phyloP scores from a whole-genome alignment of 2,888 invertebrate species.

The Erynnis tages region DNA sequence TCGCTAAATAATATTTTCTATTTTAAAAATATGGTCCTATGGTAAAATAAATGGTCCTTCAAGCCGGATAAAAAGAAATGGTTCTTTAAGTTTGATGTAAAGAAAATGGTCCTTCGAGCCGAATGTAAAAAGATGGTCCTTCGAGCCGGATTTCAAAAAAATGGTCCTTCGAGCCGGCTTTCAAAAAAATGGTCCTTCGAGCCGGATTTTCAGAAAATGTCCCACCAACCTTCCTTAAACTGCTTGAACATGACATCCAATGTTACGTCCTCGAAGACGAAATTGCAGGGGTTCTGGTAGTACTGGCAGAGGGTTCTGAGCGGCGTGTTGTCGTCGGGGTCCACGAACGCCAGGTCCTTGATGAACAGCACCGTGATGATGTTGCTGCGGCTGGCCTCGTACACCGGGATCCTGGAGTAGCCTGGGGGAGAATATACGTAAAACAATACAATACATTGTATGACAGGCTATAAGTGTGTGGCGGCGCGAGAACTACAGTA shows the following conservation, averaged over 20 bases:
- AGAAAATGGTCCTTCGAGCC: too few relatives aligned
- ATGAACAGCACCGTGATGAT: constrained; percentile 97
- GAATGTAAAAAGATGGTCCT: too few relatives aligned
- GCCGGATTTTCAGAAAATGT: too few relatives aligned
- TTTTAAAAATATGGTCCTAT: too few relatives aligned
- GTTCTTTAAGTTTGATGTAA: too few relatives aligned
- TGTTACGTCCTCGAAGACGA: constrained; percentile 97
- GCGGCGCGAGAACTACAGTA: too few relatives aligned
- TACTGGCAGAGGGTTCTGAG: constrained; percentile 96
- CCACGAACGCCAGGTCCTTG: constrained; percentile 98
- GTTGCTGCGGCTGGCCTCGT: constrained; percentile 90
- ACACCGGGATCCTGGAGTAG: constrained; percentile 98
- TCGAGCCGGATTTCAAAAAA: too few relatives aligned
- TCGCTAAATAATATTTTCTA: too few relatives aligned
- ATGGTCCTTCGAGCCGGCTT: too few relatives aligned
- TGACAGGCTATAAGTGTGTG: too few relatives aligned
- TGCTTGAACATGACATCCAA: constrained; percentile 97
- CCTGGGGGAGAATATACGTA: constrained; percentile 71
- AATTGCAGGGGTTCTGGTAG: constrained; percentile 97
- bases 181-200: neutral
- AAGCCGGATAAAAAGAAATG: too few relatives aligned
- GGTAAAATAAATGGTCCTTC: too few relatives aligned
- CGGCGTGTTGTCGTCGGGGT: constrained; percentile 98
- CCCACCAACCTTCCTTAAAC: constrained; percentile 93
- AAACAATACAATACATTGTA: neutral